phyloP scores from a whole-genome alignment of 1,140 invertebrate species.

The Bombus pascuorum region DNA sequence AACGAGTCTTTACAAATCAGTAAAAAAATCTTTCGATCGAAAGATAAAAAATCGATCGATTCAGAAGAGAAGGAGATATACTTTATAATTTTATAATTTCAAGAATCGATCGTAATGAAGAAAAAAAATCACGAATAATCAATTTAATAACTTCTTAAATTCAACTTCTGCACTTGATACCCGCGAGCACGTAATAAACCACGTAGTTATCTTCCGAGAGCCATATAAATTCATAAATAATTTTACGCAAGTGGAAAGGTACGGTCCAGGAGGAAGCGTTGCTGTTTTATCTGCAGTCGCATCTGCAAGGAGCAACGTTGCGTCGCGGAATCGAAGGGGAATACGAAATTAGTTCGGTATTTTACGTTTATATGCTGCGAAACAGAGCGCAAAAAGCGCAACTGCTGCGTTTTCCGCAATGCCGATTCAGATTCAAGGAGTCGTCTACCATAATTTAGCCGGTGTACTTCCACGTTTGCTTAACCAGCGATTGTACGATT shows the following conservation, averaged over 20 bases:
- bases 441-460: constrained; percentile 16
- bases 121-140: too few species aligned
- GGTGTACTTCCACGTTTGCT: constrained; percentile 11
- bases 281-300: background rate
- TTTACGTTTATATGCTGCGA: background rate
- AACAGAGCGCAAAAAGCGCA: constrained; percentile 22
- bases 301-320: background rate
- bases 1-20: too few species aligned
- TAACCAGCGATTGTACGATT: constrained; percentile 37
- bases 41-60: too few species aligned
- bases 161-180: too few species aligned
- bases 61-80: too few species aligned
- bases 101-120: background rate
- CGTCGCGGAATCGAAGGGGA: constrained; percentile 2
- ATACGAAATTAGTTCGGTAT: constrained; percentile 27
- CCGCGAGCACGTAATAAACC: background rate
- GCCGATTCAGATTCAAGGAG: constrained; percentile 11
- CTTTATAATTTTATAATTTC: background rate
- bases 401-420: constrained; percentile 30
- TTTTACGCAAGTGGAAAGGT: background rate
- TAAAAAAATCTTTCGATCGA: too few species aligned
- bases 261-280: background rate
- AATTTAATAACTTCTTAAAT: too few species aligned
- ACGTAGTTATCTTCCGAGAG: background rate
- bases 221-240: background rate